phyloP scores from a whole-genome alignment of 2,113 vertebrate species.

The Nyctibius bracteatus region DNA sequence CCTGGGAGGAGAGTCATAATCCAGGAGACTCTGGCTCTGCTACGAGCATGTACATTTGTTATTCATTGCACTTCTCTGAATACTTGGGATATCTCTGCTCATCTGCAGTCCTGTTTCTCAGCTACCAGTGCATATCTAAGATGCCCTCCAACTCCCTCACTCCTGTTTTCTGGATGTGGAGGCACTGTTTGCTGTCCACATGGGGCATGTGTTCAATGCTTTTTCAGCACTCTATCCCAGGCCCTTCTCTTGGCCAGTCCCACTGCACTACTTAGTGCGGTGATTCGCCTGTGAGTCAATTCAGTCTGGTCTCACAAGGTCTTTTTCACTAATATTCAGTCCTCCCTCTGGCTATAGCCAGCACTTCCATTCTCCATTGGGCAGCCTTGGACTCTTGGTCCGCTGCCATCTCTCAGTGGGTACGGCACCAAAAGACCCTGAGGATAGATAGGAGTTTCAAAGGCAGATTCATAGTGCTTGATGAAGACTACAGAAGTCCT shows the following conservation, averaged over 20 bases:
- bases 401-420: not conserved
- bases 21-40: not conserved
- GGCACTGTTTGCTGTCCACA: not conserved
- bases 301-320: not conserved
- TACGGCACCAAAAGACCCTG: not conserved
- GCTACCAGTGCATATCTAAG: not conserved
- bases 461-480: not conserved
- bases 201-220: accelerated
- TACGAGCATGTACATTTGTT: not conserved
- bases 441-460: not conserved
- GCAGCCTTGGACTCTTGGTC: not conserved
- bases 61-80: not conserved
- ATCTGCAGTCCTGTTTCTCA: not conserved
- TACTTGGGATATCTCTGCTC: not conserved
- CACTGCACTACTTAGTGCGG: not conserved
- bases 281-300: not conserved
- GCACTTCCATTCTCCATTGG: not conserved
- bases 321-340: not conserved
- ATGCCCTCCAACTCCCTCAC: not conserved
- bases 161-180: not conserved
- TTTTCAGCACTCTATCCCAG: not conserved
- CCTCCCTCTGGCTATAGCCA: not conserved
- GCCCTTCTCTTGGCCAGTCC: not conserved
- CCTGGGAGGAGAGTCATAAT: not conserved
- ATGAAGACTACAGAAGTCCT: not conserved